Evolutionary conservation across 1,140 invertebrate genomes (phyloP).

Genomic region (Cyphomyrmex costatus): DNA sequence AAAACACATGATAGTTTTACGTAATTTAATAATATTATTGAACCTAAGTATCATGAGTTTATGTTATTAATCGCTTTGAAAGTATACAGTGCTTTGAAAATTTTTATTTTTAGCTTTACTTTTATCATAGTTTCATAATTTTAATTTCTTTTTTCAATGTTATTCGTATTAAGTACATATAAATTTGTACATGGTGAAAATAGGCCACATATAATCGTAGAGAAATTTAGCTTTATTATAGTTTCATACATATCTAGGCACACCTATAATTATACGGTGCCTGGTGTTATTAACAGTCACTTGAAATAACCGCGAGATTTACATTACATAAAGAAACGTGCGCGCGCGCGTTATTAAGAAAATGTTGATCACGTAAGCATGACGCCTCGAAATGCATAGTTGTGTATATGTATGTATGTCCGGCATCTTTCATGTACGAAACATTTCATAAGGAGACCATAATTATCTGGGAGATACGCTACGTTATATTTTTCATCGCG

Average conservation of each 20-base stretch:
- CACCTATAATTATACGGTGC: constrained; percentile 31
- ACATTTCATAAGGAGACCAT: constrained; percentile 40
- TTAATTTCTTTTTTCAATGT: not conserved
- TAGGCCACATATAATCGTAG: constrained; percentile 7
- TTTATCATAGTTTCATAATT: not conserved
- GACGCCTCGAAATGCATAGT: constrained; percentile 44
- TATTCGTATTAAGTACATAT: not conserved
- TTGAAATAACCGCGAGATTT: constrained; percentile 40
- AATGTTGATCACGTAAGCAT: constrained; percentile 55
- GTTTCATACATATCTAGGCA: constrained; percentile 31
- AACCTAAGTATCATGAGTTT: not conserved
- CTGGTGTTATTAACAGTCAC: constrained; percentile 42
- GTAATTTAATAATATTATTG: not conserved
- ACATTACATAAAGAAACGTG: constrained; percentile 46
- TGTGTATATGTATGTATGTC: not conserved
- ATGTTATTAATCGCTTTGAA: not conserved
- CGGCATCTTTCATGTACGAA: constrained; percentile 39
- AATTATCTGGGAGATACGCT: constrained; percentile 47
- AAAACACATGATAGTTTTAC: not conserved
- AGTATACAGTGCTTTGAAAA: not conserved
- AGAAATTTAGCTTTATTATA: constrained; percentile 46
- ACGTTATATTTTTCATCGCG: constrained; percentile 21
- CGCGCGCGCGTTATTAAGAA: constrained; percentile 18
- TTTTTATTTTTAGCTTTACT: not conserved
- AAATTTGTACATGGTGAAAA: not conserved